Evolutionary conservation across 2,797 vertebrate genomes (phyloP).

Genomic region (Holocentrus rufus): DNA sequence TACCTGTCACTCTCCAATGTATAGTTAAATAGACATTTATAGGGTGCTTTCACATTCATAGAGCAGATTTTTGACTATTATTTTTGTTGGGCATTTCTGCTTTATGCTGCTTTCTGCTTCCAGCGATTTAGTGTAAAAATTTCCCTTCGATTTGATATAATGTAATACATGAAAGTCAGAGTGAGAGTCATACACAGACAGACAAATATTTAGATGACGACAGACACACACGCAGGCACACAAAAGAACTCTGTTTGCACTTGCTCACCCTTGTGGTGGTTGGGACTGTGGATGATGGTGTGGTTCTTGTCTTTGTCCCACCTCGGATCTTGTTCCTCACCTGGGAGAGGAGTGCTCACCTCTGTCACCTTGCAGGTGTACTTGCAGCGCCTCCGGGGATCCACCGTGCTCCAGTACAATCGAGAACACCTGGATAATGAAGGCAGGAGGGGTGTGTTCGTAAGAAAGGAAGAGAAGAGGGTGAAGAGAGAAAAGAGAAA

Average conservation of each 20-base stretch:
- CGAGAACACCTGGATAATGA: constrained; percentile 85
- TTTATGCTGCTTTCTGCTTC: no score
- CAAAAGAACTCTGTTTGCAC: not conserved
- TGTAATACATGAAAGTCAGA: no score
- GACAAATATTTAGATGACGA: no score
- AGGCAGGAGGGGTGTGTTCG: not conserved
- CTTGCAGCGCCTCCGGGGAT: constrained; percentile 88
- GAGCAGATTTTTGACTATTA: no score
- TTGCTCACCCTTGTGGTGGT: constrained; percentile 75
- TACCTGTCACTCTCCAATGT: no score
- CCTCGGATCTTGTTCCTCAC: constrained; percentile 76
- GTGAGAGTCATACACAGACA: no score
- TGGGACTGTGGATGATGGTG: constrained; percentile 90
- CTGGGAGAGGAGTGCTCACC: constrained; percentile 83
- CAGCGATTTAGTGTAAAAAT: no score
- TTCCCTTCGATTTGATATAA: no score
- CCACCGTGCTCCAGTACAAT: constrained; percentile 93
- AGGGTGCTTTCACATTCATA: no score
- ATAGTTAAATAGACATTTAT: no score
- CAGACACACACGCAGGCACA: not conserved
- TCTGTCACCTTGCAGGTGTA: constrained; percentile 92
- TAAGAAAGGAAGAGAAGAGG: not conserved
- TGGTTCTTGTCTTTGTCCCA: constrained; percentile 86
- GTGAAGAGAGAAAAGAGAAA: not conserved
- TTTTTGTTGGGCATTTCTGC: no score